A percentile compares a stretch with the other conserved stretches of the same genome.
phyloP scores from a whole-genome alignment of 1,140 invertebrate genomes.

The Sycophila sp. region DNA sequence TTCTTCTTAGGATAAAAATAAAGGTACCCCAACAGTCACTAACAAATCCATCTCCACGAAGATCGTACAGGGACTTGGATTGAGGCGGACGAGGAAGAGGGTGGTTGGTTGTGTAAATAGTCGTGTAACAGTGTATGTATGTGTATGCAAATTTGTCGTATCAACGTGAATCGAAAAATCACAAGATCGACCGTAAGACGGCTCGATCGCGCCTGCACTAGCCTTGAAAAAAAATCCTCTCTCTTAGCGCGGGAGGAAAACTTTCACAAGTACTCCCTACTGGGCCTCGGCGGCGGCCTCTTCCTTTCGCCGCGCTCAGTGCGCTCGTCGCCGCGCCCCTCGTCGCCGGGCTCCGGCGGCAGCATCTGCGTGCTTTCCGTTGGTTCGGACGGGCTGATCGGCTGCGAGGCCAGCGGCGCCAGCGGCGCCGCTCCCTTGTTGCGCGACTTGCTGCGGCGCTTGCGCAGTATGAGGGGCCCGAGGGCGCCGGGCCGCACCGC shows the following conservation, averaged over 20 bases:
- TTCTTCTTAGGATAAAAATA: no score
- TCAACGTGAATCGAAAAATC: constrained; percentile 26
- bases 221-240: constrained; percentile 29
- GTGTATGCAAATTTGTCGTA: not conserved
- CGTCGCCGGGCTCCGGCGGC: constrained; percentile 44
- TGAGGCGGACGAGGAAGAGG: no score
- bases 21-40: no score
- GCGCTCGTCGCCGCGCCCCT: constrained; percentile 39
- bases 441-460: constrained; percentile 77
- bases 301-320: constrained; percentile 55
- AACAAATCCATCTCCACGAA: no score
- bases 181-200: constrained; percentile 18
- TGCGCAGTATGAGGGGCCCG: constrained; percentile 74
- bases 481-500: constrained; percentile 58
- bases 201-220: constrained; percentile 32
- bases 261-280: constrained; percentile 64
- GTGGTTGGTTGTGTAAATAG: no score
- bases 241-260: constrained; percentile 37
- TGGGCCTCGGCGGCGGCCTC: constrained; percentile 59
- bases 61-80: no score
- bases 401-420: constrained; percentile 68
- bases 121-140: not conserved
- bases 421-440: constrained; percentile 73
- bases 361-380: constrained; percentile 63
- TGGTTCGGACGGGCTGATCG: constrained; percentile 60